Evolutionary conservation across 2,888 invertebrate genomes (phyloP).

Genomic region (Drosophila longiperda): DNA sequence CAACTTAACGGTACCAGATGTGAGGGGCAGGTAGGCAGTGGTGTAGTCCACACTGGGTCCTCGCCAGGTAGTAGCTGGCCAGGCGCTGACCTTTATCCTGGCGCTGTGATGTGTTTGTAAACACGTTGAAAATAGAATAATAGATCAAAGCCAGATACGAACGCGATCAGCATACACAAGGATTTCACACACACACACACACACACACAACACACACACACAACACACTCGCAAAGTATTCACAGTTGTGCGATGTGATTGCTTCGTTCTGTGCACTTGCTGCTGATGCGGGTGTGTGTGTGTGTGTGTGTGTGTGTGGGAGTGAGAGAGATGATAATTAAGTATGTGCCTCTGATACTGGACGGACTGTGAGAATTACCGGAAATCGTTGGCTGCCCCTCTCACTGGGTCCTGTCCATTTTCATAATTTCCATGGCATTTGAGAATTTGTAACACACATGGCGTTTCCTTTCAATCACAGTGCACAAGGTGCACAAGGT

Average conservation of each 20-base stretch:
- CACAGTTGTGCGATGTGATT: conserved; percentile 21
- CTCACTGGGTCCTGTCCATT: conserved; percentile 39
- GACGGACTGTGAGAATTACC: conserved; percentile 66
- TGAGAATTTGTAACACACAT: conserved; percentile 75
- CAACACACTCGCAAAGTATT: conserved; percentile 5
- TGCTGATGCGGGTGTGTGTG: conserved; percentile 38
- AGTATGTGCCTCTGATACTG: conserved; percentile 27
- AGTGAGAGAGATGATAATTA: conserved; percentile 10
- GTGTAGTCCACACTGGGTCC: neutral
- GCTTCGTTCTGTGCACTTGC: conserved; percentile 51
- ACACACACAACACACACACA: neutral
- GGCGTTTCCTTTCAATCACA: conserved; percentile 68
- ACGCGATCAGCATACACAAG: conserved; percentile 57
- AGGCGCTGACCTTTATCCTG: conserved; percentile 32
- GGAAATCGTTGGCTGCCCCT: conserved; percentile 55
- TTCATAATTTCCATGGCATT: conserved; percentile 57
- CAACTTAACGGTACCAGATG: conserved; percentile 74
- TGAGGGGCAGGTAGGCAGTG: conserved; percentile 21
- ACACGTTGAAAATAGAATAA: conserved; percentile 75
- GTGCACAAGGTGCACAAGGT: conserved; percentile 31
- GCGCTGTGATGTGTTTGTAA: conserved; percentile 76
- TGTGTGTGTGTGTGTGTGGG: neutral
- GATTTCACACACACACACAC: conserved; percentile 3
- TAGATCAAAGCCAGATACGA: conserved; percentile 74
- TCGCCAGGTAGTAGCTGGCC: conserved; percentile 30